Evolutionary conservation across 1,140 invertebrate genomes (phyloP).

Genomic region (Olivierus martensii): DNA sequence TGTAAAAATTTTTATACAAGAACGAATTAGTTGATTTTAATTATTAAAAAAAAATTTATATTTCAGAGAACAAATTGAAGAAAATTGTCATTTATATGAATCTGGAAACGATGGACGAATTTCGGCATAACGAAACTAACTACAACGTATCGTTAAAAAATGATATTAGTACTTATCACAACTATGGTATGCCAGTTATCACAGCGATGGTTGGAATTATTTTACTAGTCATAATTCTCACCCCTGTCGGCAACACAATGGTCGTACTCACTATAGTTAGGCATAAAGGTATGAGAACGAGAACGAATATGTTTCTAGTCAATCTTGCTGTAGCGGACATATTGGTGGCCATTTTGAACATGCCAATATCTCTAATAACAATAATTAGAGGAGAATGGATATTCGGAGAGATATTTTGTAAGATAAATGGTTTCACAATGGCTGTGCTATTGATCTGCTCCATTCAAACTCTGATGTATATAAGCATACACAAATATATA

Average conservation of each 20-base stretch:
- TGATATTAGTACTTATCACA: no score
- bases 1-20: no score
- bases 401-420: constrained; percentile 85
- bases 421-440: constrained; percentile 40
- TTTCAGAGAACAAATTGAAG: no score
- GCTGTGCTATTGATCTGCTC: constrained; percentile 33
- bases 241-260: constrained; percentile 67
- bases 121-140: no score
- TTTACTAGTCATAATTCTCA: constrained; percentile 29
- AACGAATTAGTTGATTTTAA: no score
- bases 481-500: constrained; percentile 28
- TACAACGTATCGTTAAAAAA: no score
- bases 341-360: constrained; percentile 69
- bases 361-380: constrained; percentile 75
- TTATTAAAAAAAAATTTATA: no score
- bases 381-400: constrained; percentile 71
- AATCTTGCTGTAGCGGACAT: constrained; percentile 84
- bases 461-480: constrained; percentile 38
- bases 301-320: constrained; percentile 87
- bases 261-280: constrained; percentile 76
- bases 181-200: no score
- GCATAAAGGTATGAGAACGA: constrained; percentile 71
- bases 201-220: constrained; percentile 5
- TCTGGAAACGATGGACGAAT: no score
- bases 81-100: no score